Evolutionary conservation across 1,140 invertebrate genomes (phyloP), one percentile per base, ranked within the genome.

Genomic region (Heliconius hermathena): DNA sequence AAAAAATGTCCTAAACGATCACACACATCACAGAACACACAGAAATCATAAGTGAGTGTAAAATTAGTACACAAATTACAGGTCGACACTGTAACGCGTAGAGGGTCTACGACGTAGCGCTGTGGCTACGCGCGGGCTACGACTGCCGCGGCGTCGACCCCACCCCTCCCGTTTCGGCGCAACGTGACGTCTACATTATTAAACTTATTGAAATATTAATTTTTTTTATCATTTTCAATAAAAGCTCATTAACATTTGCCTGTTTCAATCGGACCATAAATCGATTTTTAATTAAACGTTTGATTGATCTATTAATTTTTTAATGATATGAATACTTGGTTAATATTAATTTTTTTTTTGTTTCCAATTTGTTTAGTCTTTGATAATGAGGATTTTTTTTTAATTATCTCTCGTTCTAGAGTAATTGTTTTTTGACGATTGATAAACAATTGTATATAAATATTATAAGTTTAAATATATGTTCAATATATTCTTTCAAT

Each of bases 121-220:
- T 88, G 88, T 87, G 88, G 84, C 89, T 90, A 92, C 91, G 90
- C 87, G 86, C 87, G 86, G 81, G 84, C 86, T 89, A 88, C 84
- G 88, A 93, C 92, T 93, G 91, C 86, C 91, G 91, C 78, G 80
- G 83, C 80, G 78, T 88, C 89, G 90, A 85, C 87, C 89, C 89
- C 87, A 80, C 91, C 89, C 92, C 90, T 81, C 80, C 71, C 81
- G 70, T 73, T 81, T 79, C 82, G 66, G 78, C 82, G 80, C 76
- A 78, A 81, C 60, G 77, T 77, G 77, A 82, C 81, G 80, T 77
- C 76, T 77, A 81, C 57, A 66, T 79, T 76, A 71, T 78, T 79
- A 52, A 80, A 81, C 76, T 80, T 80, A 85, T 79, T 83, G 74
- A 73, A 73, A 80, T 71, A 79, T 79, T 38, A 71, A 46, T 77